Conservation (phyloP, 2,888 invertebrate genomes). For the Brachynemurus nebulosus region DNA sequence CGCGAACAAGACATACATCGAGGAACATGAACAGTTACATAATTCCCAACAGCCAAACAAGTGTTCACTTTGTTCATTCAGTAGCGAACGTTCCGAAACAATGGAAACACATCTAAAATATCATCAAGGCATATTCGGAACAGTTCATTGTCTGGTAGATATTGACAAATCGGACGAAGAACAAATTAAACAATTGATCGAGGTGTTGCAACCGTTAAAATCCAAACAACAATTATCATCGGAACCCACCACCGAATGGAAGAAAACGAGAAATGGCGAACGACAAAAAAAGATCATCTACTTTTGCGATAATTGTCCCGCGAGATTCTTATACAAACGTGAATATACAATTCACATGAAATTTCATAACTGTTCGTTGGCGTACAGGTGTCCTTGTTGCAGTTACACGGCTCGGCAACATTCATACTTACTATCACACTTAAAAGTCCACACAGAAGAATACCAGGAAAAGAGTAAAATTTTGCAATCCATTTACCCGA, state of each 20-base stretch:
- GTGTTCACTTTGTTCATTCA: constrained; percentile 68
- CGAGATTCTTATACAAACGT: constrained; percentile 61
- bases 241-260: background rate
- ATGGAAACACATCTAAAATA: constrained; percentile 61
- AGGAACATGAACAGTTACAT: constrained; percentile 75
- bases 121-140: constrained; percentile 55
- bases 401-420: constrained; percentile 62
- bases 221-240: constrained; percentile 28
- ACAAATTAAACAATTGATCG: constrained; percentile 39
- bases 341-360: constrained; percentile 60
- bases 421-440: constrained; percentile 52
- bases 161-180: constrained; percentile 49
- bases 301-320: constrained; percentile 73
- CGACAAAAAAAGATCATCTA: constrained; percentile 34
- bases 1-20: constrained; percentile 62
- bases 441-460: constrained; percentile 58
- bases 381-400: constrained; percentile 60
- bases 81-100: constrained; percentile 56
- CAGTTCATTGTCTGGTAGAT: constrained; percentile 58
- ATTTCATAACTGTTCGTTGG: constrained; percentile 48
- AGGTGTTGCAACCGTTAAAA: constrained; percentile 23
- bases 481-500: constrained; percentile 47
- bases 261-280: background rate
- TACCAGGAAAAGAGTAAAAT: constrained; percentile 65
- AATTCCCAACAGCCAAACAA: constrained; percentile 30